Percentiles rank a stretch among this genome's conserved stretches.
phyloP scores from a whole-genome alignment of 1,140 invertebrate species.

The Trichogramma pretiosum region DNA sequence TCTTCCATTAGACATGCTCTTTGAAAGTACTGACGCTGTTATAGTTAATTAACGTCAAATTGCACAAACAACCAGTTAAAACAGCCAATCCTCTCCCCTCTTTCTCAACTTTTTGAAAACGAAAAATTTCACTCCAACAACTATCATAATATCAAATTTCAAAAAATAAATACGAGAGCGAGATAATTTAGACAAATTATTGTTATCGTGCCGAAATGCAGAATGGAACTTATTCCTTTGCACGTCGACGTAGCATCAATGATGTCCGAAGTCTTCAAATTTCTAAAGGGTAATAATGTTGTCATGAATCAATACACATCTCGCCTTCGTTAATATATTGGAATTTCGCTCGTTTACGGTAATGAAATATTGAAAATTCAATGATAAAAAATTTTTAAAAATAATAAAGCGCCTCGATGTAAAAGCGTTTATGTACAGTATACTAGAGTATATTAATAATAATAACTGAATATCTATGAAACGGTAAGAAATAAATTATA shows the following conservation, averaged over 20 bases:
- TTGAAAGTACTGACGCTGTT: slow-evolving; percentile 14
- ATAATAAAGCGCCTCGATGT: slow-evolving; percentile 31
- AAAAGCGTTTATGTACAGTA: slow-evolving; percentile 44
- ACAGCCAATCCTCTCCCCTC: too few relatives aligned
- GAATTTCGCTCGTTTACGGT: slow-evolving; percentile 21
- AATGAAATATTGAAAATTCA: slow-evolving; percentile 14
- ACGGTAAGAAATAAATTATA: slow-evolving; percentile 26
- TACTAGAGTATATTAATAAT: slow-evolving; percentile 41
- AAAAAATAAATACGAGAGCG: slow-evolving; percentile 10
- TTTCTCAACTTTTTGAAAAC: too few relatives aligned
- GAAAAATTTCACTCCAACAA: too few relatives aligned
- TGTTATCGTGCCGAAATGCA: too few relatives aligned
- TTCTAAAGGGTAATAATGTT: too few relatives aligned
- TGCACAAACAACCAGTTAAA: slow-evolving; percentile 16
- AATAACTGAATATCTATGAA: slow-evolving; percentile 35
- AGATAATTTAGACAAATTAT: slow-evolving; percentile 4
- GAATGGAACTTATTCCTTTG: too few relatives aligned
- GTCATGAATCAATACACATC: too few relatives aligned
- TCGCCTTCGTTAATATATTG: slow-evolving; percentile 15
- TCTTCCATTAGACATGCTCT: neutral
- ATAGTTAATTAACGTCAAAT: slow-evolving; percentile 13
- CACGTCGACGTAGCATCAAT: too few relatives aligned
- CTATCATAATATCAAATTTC: slow-evolving; percentile 10
- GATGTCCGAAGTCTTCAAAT: too few relatives aligned
- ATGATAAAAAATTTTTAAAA: slow-evolving; percentile 18